A percentile compares a stretch with the other conserved stretches of the same genome.
Evolutionary conservation across 2,888 invertebrate species (phyloP).

Genomic region (Podotricha telesiphe): DNA sequence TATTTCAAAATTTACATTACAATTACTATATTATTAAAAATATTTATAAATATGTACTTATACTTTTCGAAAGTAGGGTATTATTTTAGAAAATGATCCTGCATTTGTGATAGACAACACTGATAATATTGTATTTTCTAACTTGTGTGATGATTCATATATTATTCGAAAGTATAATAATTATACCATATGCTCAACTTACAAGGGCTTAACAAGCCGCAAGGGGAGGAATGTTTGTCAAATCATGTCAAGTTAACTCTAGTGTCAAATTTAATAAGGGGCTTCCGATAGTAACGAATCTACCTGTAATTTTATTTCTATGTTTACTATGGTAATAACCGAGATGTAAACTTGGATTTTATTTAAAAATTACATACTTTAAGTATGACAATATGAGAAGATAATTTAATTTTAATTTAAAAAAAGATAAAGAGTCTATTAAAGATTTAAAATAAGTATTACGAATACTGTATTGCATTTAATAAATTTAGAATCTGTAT

Average conservation of each 20-base stretch:
- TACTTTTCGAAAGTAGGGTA: neutral
- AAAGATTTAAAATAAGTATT: too few relatives aligned
- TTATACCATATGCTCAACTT: slow-evolving; percentile 64
- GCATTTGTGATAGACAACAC: neutral
- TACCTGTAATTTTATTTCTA: slow-evolving; percentile 31
- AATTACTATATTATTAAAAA: neutral
- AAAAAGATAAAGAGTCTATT: too few relatives aligned
- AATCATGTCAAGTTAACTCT: slow-evolving; percentile 50
- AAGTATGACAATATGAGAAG: neutral
- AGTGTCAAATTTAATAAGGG: slow-evolving; percentile 44
- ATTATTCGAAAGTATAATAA: slow-evolving; percentile 51
- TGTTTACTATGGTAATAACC: neutral
- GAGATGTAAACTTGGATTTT: neutral
- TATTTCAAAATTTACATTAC: too few relatives aligned
- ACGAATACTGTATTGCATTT: too few relatives aligned
- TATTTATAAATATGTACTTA: neutral
- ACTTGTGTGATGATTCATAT: slow-evolving; percentile 9
- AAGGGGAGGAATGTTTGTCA: slow-evolving; percentile 47
- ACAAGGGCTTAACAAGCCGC: slow-evolving; percentile 37
- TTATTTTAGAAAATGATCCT: neutral
- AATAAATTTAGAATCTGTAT: neutral
- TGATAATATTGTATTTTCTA: slow-evolving; percentile 17
- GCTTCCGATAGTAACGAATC: slow-evolving; percentile 27
- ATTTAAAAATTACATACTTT: neutral
- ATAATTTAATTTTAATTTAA: too few relatives aligned